A percentile compares a stretch with the other conserved stretches of the same genome.
Conservation (phyloP, 2,113 vertebrate species). For the Platysternon megacephalum region DNA sequence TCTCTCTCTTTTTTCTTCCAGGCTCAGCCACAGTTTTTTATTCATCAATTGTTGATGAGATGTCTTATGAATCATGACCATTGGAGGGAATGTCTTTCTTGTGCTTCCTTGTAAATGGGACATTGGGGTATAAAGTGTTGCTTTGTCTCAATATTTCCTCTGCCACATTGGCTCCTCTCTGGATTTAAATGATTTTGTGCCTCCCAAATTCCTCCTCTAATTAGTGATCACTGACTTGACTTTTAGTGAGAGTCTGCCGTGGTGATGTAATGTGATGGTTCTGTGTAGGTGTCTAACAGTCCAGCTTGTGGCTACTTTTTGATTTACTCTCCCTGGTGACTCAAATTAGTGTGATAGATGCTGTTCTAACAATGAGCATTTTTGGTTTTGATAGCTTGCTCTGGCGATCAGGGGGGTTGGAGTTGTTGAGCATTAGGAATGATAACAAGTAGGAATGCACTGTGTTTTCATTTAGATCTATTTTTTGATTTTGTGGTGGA, state of each 20-base stretch:
- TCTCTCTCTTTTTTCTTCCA: background rate
- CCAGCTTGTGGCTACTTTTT: background rate
- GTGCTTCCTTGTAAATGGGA: background rate
- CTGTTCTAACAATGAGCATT: background rate
- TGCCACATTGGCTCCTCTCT: background rate
- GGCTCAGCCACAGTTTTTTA: background rate
- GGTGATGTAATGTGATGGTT: background rate
- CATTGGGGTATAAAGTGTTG: background rate
- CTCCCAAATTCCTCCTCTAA: background rate
- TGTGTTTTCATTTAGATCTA: background rate
- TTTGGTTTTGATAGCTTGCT: background rate
- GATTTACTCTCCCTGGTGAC: background rate
- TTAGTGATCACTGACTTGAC: background rate
- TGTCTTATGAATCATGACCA: background rate
- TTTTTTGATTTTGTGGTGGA: background rate
- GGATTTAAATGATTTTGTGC: background rate
- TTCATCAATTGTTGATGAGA: background rate
- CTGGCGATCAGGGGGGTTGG: background rate
- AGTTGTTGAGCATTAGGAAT: background rate
- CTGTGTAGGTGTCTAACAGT: background rate
- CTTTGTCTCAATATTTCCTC: background rate
- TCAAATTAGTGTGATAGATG: background rate
- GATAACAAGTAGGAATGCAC: background rate
- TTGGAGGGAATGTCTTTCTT: background rate
- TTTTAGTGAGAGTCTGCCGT: background rate